Conservation (phyloP, 2,888 invertebrate species). For the Rotaria socialis region DNA sequence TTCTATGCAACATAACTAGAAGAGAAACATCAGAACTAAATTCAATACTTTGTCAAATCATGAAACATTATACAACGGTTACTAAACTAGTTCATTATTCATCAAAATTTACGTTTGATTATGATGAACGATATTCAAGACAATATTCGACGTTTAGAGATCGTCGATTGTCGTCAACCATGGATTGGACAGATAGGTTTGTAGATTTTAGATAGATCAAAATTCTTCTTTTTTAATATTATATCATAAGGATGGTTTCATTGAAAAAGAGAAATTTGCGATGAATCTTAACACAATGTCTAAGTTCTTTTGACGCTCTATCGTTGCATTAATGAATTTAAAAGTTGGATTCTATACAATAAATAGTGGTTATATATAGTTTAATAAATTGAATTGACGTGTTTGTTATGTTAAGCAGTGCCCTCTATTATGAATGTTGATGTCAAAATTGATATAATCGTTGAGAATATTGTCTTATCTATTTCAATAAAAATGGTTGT, state of each 20-base stretch:
- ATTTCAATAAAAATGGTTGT: not conserved
- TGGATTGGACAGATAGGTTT: not conserved
- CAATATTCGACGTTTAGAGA: no score
- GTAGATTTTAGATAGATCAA: not conserved
- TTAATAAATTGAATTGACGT: no score
- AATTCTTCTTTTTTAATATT: no score
- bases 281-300: no score
- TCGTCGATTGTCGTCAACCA: not conserved
- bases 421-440: not conserved
- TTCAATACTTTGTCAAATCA: not conserved
- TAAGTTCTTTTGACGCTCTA: no score
- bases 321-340: no score
- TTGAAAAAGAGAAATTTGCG: no score
- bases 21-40: not conserved
- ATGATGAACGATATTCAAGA: not conserved
- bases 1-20: not conserved
- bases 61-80: not conserved
- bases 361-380: no score
- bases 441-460: not conserved
- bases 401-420: not conserved
- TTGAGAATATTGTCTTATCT: not conserved
- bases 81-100: not conserved
- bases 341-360: no score
- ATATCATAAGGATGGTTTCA: no score
- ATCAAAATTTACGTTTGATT: not conserved